phyloP scores from a whole-genome alignment of 2,888 invertebrate species.

The Acleris laterana region DNA sequence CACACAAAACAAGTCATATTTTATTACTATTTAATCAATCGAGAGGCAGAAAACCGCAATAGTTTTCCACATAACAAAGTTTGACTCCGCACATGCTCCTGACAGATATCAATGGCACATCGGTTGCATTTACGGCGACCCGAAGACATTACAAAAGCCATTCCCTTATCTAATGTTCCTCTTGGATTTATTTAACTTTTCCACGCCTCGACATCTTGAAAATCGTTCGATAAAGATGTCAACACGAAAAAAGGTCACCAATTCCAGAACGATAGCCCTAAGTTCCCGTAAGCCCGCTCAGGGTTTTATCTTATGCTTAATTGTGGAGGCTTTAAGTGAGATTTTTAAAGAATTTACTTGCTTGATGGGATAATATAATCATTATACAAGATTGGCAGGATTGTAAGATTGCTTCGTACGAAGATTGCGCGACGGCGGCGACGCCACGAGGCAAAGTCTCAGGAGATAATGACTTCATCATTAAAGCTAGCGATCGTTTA shows the following conservation, averaged over 20 bases:
- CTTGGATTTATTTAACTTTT: slow-evolving; percentile 82
- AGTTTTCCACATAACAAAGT: slow-evolving; percentile 50
- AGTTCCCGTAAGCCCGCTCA: not conserved
- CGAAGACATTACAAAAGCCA: slow-evolving; percentile 83
- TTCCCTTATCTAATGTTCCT: slow-evolving; percentile 82
- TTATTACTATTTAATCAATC: slow-evolving; percentile 13
- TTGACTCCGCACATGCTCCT: slow-evolving; percentile 61
- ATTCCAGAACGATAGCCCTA: slow-evolving; percentile 52
- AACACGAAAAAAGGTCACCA: slow-evolving; percentile 73
- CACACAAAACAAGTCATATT: slow-evolving; percentile 11
- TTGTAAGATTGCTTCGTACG: slow-evolving; percentile 20
- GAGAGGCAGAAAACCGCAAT: slow-evolving; percentile 16
- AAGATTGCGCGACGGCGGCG: slow-evolving; percentile 15
- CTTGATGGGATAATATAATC: not conserved
- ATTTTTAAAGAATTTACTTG: not conserved
- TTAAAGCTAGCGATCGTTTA: slow-evolving; percentile 39
- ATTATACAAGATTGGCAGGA: slow-evolving; percentile 1
- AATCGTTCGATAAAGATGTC: slow-evolving; percentile 80
- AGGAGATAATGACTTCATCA: slow-evolving; percentile 44
- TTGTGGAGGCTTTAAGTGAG: not conserved
- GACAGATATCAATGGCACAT: slow-evolving; percentile 77
- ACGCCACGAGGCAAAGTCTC: slow-evolving; percentile 15
- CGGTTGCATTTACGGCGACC: slow-evolving; percentile 82
- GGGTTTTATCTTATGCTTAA: slow-evolving; percentile 17
- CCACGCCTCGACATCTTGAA: slow-evolving; percentile 78